Conservation (phyloP, 2,113 vertebrate genomes). For the Arothron firmamentum region DNA sequence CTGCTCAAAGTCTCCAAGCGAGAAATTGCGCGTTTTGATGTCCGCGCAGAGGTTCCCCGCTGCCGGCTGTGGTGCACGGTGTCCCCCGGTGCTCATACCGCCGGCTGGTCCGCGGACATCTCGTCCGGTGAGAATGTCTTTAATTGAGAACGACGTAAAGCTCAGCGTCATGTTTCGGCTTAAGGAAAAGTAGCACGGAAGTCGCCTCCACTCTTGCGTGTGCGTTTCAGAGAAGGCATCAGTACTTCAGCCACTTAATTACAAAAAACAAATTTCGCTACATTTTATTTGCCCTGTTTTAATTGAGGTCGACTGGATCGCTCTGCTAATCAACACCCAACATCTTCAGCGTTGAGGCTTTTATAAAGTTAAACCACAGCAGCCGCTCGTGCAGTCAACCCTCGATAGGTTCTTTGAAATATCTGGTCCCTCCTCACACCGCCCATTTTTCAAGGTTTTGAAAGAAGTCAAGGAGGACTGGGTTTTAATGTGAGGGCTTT, state of each 20-base stretch:
- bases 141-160: conserved; percentile 74
- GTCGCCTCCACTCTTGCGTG: not conserved
- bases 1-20: no score
- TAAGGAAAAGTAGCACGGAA: not conserved
- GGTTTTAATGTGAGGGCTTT: no score
- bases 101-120: conserved; percentile 18
- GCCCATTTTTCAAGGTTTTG: conserved; percentile 16
- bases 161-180: conserved; percentile 63
- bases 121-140: conserved; percentile 72
- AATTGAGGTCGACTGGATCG: conserved; percentile 43
- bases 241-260: conserved; percentile 18
- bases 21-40: no score
- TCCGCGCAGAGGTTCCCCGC: not conserved
- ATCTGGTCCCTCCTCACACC: conserved; percentile 58
- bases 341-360: conserved; percentile 50
- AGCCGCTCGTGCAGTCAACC: conserved; percentile 20
- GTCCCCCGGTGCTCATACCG: conserved; percentile 6
- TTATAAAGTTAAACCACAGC: conserved; percentile 24
- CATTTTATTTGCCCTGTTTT: conserved; percentile 31
- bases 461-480: no score
- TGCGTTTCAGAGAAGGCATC: conserved; percentile 35
- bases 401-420: conserved; percentile 50
- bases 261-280: not conserved
- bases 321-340: conserved; percentile 45
- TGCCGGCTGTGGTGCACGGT: not conserved